A percentile compares a stretch with the other conserved stretches of the same genome.
Conservation (phyloP, 2,888 invertebrate genomes). For the Drepanosiphum platanoidis region DNA sequence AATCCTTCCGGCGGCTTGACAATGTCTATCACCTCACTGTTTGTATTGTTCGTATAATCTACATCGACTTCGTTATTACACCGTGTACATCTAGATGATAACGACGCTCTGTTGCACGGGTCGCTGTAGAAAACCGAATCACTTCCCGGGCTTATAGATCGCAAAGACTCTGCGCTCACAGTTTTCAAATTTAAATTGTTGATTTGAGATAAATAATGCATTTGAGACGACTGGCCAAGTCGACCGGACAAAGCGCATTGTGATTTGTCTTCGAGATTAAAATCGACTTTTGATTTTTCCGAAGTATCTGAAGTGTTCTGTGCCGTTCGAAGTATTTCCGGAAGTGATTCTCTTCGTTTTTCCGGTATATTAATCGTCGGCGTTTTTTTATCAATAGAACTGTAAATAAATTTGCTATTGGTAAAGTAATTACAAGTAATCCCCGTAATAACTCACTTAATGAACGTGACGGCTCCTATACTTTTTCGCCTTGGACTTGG, state of each 20-base stretch:
- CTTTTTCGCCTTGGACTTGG: conserved; percentile 55
- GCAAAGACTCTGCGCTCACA: conserved; percentile 84
- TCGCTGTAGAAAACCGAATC: conserved; percentile 83
- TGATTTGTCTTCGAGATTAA: conserved; percentile 9
- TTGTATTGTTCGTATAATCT: conserved; percentile 33
- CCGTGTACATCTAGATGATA: conserved; percentile 37
- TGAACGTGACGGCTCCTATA: conserved; percentile 37
- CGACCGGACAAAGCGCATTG: not conserved
- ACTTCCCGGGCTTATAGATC: conserved; percentile 90
- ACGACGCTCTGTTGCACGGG: conserved; percentile 58
- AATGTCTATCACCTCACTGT: conserved; percentile 71
- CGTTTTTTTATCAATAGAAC: conserved; percentile 39
- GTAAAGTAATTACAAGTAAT: not conserved
- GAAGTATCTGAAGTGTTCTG: not conserved
- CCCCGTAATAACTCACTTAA: conserved; percentile 12
- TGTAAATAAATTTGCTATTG: not conserved
- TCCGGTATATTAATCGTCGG: conserved; percentile 14
- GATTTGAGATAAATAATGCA: conserved; percentile 10
- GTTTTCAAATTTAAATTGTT: conserved; percentile 73
- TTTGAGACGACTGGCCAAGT: not conserved
- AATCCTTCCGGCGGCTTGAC: conserved; percentile 90
- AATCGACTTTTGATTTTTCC: conserved; percentile 15
- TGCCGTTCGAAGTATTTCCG: conserved; percentile 38
- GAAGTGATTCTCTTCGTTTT: conserved; percentile 56
- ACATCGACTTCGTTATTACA: conserved; percentile 38